Evolutionary conservation across 1,140 invertebrate genomes (phyloP).

Genomic region (Cydia splendana): DNA sequence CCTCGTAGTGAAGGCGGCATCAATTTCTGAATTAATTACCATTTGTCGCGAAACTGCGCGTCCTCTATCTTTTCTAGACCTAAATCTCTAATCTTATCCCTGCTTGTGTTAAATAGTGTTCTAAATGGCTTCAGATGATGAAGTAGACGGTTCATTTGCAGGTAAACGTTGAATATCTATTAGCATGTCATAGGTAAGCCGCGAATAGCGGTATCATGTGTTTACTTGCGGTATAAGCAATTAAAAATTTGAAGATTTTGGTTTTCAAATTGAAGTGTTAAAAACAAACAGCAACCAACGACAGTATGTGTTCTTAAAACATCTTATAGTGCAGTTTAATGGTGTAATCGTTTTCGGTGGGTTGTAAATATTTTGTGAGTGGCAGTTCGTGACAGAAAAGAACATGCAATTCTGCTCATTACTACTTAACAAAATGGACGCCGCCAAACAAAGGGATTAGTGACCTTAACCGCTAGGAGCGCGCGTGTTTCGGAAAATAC

Average conservation of each 20-base stretch:
- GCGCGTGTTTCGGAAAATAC: conserved; percentile 54
- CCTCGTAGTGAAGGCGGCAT: conserved; percentile 74
- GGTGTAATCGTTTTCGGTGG: conserved; percentile 63
- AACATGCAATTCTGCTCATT: conserved; percentile 80
- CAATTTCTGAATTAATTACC: conserved; percentile 80
- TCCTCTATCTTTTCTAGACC: conserved; percentile 74
- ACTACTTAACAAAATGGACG: conserved; percentile 86
- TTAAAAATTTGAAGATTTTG: conserved; percentile 76
- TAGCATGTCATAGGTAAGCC: conserved; percentile 80
- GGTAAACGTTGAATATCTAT: conserved; percentile 82
- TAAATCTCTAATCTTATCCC: conserved; percentile 63
- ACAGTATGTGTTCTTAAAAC: conserved; percentile 40
- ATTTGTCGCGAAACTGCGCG: conserved; percentile 80
- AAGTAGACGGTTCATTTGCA: conserved; percentile 88
- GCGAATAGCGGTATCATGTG: conserved; percentile 81
- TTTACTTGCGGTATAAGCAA: conserved; percentile 80
- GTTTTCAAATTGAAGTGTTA: conserved; percentile 48
- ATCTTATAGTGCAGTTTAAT: conserved; percentile 42
- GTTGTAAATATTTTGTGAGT: conserved; percentile 78
- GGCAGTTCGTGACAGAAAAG: conserved; percentile 78
- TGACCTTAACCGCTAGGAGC: conserved; percentile 72
- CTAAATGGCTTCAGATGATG: conserved; percentile 88
- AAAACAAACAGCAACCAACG: conserved; percentile 36
- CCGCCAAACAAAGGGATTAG: conserved; percentile 85
- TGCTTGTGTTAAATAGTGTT: conserved; percentile 67